Base-by-base conservation (phyloP, 2,113 vertebrate species). In the Tonatia bakeri region DNA sequence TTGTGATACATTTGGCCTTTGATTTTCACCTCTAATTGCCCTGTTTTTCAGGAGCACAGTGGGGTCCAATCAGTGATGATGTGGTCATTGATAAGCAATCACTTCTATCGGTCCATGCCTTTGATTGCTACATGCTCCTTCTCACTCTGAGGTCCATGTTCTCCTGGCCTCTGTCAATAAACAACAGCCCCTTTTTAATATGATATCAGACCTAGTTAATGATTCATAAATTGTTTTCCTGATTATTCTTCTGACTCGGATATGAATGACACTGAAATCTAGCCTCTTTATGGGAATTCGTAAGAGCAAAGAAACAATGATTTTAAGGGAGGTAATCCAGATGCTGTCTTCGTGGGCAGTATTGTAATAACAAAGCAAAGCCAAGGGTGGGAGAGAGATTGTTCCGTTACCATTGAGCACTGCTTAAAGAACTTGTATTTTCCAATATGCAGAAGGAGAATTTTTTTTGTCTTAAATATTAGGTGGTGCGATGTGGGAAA, bases 181-280 rank as follows among this genome's bases (percentile, higher is more conserved):
- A 98, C 98, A 98, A 98, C 96, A 97, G 65, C 95, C 93, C 64
- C 52, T 93, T 87, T 92, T n/a, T 98, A 96, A 97, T 98, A 95
- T 91, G 94, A 47, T 73, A 94, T 89, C 94, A 93, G 47, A 67
- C 83, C 88, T 70, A 47, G 97, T 98, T 98, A 98, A 98, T 98
- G 94, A 98, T 98, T 98, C 97, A 98, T 98, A 97, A 97, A 97
- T 97, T 98, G 97, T 98, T 98, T 98, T 97, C 96, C 90, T 98
- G 95, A 98, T 98, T 98, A 97, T 98, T 97, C 87, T 97, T 98
- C 97, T 98, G 91, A 97, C 77, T 98, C 50, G 16, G 61, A 97
- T 98, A 94, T 97, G 97, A 98, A 97, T 97, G 54, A 87, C 96
- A 95, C 95, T 97, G 95, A 96, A 96, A 96, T 40, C 77, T 91